Evolutionary conservation across 2,888 invertebrate genomes (phyloP), one percentile per base, ranked within the genome.

Genomic region (Macaria notata): DNA sequence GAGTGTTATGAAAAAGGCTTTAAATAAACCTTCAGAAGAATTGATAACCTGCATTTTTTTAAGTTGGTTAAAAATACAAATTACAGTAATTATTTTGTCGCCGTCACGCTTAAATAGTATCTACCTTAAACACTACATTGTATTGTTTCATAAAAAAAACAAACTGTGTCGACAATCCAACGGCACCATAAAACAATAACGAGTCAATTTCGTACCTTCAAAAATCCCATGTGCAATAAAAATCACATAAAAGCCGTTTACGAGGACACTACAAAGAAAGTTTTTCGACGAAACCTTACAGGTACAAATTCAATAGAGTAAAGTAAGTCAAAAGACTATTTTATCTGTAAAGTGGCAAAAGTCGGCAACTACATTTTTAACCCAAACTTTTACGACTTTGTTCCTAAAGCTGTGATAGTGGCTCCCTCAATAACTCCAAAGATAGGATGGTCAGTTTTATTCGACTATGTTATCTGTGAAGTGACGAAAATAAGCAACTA

Each of bases 101-200:
- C 19, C 19, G 19, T 19, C 19, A 19, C 19, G 19, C 38, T 29
- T 8, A 36, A 6, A 19, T 47, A 38, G 29, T 29, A 19, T 47
- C 4, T 9, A 9, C 2, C 29, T 29, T 29, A 7, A 29, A 19
- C 2, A 19, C n/a, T 3, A 6, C 8, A 44, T 8, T 30, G 3
- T 29, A 44, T 3, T 9, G 7, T 9, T 3, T 0, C 4, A 7
- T n/a, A 46, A 46, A 59, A 47, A 53, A 50, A 54, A 31, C n/a
- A 56, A 59, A 56, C 50, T 49, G 54, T 62, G 46, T 64, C 62
- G 61, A 53, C 53, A 31, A 46, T 38, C 31, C 41, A 7, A 30
- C 52, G n/a, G 48, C 52, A 42, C 36, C 43, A 57, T 66, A 64
- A 65, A 66, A 62, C 62, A 61, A 65, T 59, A 55, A 50, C 49